Base-by-base conservation (phyloP, 1,140 invertebrate species). In the Scaptomyza hsui region DNA sequence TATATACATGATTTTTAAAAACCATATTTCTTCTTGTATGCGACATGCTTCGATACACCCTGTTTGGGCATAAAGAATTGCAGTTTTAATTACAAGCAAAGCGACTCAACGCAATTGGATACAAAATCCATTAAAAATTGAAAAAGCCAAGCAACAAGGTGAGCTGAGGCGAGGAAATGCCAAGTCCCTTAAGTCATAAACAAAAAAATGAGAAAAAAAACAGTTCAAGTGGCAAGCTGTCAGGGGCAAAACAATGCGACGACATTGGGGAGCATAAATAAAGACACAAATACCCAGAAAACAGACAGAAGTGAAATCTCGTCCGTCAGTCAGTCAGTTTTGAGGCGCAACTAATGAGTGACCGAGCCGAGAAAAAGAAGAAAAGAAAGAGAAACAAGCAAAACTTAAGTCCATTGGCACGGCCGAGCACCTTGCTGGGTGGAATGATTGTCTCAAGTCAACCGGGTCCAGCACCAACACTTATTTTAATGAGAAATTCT, bases 401-500 rank as follows among this genome's bases (percentile, higher is more conserved):
- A 49, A 32, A 67, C 79, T 75, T 85, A 77, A 88, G 70, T 71
- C 77, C 74, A 81, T 86, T 85, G 73, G 63, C 65, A 85, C 77
- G 81, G 82, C 72, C 81, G 77, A 81, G 81, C 81, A 85, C 81
- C 81, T 85, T 86, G 60, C 77, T 65, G 51, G 53, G 51, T 75
- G 35, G 60, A 35, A 56, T 78, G 72, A 72, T 72, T 79, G 81
- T 86, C 81, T 85, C 81, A 85, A 85, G 81, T 85, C 81, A 85
- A 80, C 63, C 77, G 75, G 67, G 71, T 78, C 60, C 78, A 69
- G 65, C 60, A 52, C 70, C 82, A 89, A 88, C 83, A 88, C 83
- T 88, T 88, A 88, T 88, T 88, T 88, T 88, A 88, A 88, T 88
- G 83, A 88, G 83, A 88, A 88, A 89, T 88, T 88, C 83, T 83